Percentiles rank a stretch among this genome's conserved stretches.
phyloP scores from a whole-genome alignment of 2,113 vertebrate species.

The Eira barbara region DNA sequence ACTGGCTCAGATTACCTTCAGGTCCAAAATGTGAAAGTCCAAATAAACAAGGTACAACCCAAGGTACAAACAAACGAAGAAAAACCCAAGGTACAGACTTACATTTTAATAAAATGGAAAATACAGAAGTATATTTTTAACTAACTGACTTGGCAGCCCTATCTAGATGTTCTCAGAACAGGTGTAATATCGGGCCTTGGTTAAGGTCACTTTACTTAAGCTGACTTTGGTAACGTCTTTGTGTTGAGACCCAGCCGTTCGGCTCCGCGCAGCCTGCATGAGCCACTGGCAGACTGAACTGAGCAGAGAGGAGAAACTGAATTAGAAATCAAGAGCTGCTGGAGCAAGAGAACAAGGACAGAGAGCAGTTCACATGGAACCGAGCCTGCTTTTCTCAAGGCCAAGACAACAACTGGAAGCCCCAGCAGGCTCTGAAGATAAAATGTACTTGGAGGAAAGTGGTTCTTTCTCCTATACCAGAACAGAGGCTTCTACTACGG shows the following conservation, averaged over 20 bases:
- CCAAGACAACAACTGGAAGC: neutral
- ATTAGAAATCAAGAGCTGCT: constrained; percentile 26
- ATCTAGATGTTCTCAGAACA: neutral
- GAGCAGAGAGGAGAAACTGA: constrained; percentile 25
- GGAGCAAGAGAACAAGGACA: neutral
- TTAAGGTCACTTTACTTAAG: neutral
- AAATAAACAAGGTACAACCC: neutral
- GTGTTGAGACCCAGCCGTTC: neutral
- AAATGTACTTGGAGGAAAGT: neutral
- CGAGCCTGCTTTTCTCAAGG: neutral
- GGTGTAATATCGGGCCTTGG: neutral
- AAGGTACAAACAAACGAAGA: neutral
- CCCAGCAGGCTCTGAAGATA: neutral
- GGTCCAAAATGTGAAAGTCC: neutral
- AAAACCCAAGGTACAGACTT: neutral
- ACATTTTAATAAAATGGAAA: neutral
- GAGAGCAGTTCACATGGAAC: neutral
- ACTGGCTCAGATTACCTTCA: neutral
- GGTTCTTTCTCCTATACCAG: neutral
- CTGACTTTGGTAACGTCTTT: neutral
- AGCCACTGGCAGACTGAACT: neutral
- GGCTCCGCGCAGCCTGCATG: neutral
- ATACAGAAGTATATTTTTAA: neutral
- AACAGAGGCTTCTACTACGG: neutral
- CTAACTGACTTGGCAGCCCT: neutral